These are phyloP conservation scores for Tineola bisselliella DNA, from an alignment of 2,888 invertebrate genomes.

Conservation along the genomic window DNA sequence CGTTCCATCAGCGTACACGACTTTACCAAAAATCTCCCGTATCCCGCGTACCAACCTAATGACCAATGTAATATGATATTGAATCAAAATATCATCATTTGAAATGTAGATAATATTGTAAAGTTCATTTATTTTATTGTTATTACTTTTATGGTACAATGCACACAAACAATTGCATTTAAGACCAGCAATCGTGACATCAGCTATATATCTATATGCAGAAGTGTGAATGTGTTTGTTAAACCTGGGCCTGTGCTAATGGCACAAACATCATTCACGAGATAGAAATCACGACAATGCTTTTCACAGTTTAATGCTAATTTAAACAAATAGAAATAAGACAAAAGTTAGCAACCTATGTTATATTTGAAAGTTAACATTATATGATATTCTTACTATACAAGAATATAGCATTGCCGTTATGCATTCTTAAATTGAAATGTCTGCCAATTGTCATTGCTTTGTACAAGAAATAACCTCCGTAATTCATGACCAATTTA, in stretches of 20 bases:
- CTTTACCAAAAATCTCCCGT: too few relatives aligned
- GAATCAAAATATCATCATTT: too few relatives aligned
- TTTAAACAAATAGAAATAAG: not conserved
- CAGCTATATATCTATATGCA: not conserved
- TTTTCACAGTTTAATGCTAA: constrained; percentile 8
- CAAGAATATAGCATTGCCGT: too few relatives aligned
- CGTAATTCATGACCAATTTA: not conserved
- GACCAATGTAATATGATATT: too few relatives aligned
- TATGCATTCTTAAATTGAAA: too few relatives aligned
- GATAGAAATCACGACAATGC: constrained; percentile 9
- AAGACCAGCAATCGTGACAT: not conserved
- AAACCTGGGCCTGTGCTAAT: not conserved
- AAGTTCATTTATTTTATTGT: not conserved
- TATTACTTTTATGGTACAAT: not conserved
- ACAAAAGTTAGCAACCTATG: not conserved
- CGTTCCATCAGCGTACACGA: too few relatives aligned
- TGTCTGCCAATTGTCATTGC: too few relatives aligned
- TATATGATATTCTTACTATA: too few relatives aligned
- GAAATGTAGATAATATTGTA: not conserved
- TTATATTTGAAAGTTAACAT: not conserved
- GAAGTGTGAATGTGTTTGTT: not conserved
- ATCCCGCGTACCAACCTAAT: too few relatives aligned
- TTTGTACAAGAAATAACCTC: not conserved
- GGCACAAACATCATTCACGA: not conserved
- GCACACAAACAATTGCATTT: not conserved